These are phyloP conservation scores for Oithona nana DNA, from an alignment of 2,888 invertebrate genomes.

Conservation along the genomic window DNA sequence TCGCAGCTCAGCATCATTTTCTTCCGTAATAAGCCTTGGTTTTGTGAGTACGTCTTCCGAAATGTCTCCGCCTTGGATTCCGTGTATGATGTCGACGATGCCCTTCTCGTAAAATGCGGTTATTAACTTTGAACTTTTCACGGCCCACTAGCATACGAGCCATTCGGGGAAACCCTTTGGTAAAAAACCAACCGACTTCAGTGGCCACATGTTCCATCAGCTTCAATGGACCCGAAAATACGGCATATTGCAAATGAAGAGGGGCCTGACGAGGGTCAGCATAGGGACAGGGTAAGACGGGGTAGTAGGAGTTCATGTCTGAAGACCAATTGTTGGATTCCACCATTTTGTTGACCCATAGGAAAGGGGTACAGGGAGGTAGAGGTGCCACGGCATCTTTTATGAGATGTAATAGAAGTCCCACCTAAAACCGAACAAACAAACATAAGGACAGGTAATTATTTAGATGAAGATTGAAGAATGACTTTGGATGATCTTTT, in stretches of 20 bases:
- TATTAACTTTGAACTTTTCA: not conserved
- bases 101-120: not conserved
- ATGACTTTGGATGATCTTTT: too few species aligned
- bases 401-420: too few species aligned
- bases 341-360: not conserved
- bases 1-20: not conserved
- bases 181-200: not conserved
- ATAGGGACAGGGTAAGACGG: slow-evolving; percentile 5
- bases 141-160: not conserved
- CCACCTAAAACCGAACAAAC: too few species aligned
- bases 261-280: not conserved
- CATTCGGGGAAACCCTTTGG: slow-evolving; percentile 1
- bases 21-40: not conserved
- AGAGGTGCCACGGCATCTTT: not conserved
- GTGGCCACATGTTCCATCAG: not conserved
- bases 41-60: not conserved
- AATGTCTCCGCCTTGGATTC: not conserved
- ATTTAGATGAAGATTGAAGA: too few species aligned
- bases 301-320: slow-evolving; percentile 8
- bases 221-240: not conserved
- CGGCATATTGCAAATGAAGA: not conserved
- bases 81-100: not conserved
- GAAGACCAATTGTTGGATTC: slow-evolving; percentile 11
- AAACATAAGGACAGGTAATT: too few species aligned
- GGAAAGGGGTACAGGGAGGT: slow-evolving; percentile 8